These are phyloP conservation scores for Ptilonorhynchus violaceus DNA, from an alignment of 2,113 vertebrate genomes.

Conservation along the genomic window DNA sequence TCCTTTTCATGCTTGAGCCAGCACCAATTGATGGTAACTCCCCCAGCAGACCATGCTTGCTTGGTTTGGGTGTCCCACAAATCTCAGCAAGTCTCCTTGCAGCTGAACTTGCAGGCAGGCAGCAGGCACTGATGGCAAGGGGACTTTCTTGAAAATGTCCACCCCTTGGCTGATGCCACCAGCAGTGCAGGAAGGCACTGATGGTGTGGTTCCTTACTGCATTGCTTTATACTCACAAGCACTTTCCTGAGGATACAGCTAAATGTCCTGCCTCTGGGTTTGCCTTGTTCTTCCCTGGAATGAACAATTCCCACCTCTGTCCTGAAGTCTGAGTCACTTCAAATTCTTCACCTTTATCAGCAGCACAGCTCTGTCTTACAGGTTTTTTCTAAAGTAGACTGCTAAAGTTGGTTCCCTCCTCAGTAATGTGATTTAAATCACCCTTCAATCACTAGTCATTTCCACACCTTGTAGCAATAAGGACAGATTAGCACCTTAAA, in stretches of 20 bases:
- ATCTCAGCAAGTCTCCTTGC: background rate
- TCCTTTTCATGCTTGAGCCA: background rate
- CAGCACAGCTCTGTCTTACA: background rate
- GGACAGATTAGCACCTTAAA: background rate
- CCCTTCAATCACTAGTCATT: background rate
- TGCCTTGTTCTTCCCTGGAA: background rate
- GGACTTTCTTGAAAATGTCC: background rate
- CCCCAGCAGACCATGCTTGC: background rate
- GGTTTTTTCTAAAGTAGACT: background rate
- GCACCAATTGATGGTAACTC: background rate
- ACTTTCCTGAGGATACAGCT: background rate
- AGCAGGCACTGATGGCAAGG: background rate
- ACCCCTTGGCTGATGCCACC: background rate
- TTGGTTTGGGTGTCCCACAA: background rate
- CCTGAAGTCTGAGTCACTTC: background rate
- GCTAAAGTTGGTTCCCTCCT: background rate
- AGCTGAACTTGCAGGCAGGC: background rate
- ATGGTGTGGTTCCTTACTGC: background rate
- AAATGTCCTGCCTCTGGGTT: background rate
- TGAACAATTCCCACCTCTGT: background rate
- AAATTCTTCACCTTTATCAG: background rate
- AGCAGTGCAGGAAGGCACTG: background rate
- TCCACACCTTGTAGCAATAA: background rate
- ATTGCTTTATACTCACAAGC: background rate
- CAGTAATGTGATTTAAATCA: background rate